Percentiles rank a stretch among this genome's conserved stretches.
These are phyloP conservation scores for Cryptoleucopteryx plumbea DNA, from an alignment of 2,113 vertebrate genomes.

Conservation along the genomic window DNA sequence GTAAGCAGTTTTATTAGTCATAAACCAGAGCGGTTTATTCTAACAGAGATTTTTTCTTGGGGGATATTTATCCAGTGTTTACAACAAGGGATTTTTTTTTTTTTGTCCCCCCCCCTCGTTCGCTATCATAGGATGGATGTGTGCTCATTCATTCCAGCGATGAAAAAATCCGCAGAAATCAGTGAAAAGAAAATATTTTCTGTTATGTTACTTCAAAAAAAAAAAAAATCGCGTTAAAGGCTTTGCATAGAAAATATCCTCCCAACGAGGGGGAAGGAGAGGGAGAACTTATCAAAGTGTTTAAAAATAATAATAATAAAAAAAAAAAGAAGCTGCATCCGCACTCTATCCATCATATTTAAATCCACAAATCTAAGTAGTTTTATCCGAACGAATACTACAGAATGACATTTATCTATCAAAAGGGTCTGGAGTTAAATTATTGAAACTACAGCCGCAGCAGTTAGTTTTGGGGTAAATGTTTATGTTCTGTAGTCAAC, in stretches of 20 bases:
- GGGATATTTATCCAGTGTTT: background rate
- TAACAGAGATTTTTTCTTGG: background rate
- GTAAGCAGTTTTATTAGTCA: background rate
- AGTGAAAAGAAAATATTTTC: background rate
- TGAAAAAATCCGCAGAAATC: background rate
- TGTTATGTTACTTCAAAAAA: background rate
- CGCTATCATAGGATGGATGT: too few relatives aligned
- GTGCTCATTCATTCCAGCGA: background rate
- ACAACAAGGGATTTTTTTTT: background rate
- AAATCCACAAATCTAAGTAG: conserved; percentile 30
- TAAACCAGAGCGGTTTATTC: background rate
- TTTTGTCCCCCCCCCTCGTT: background rate
- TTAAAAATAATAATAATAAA: conserved; percentile 25
- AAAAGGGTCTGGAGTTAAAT: conserved; percentile 35
- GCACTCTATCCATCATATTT: conserved; percentile 51
- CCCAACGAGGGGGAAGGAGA: background rate
- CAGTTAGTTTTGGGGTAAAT: conserved; percentile 8
- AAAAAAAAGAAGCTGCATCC: background rate
- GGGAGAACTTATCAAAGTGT: background rate
- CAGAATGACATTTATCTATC: conserved; percentile 31
- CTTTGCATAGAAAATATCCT: background rate
- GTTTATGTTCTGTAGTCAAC: conserved; percentile 52
- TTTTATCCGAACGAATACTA: background rate
- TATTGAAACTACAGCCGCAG: conserved; percentile 17
- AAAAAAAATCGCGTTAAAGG: background rate